Evolutionary conservation across 1,140 invertebrate species (phyloP).

Genomic region (Caenorhabditis remanei): DNA sequence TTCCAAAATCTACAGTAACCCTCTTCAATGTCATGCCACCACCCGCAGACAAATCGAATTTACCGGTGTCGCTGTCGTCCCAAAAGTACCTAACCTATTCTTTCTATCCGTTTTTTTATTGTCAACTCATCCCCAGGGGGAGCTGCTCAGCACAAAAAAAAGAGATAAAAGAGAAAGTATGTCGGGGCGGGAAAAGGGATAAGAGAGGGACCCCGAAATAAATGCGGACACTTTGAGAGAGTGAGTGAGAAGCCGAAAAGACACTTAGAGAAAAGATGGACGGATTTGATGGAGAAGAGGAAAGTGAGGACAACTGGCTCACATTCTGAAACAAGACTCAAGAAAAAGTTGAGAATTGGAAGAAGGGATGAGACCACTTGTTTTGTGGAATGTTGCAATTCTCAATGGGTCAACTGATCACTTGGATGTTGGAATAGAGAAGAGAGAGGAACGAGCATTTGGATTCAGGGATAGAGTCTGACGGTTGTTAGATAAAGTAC

Average conservation of each 20-base stretch:
- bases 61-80: not conserved
- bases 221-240: constrained; percentile 37
- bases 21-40: not conserved
- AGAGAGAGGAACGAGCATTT: not conserved
- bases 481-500: not conserved
- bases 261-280: constrained; percentile 14
- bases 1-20: not conserved
- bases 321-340: constrained; percentile 4
- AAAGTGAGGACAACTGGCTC: constrained; percentile 28
- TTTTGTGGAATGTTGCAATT: constrained; percentile 13
- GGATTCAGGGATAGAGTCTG: not conserved
- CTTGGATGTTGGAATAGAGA: not conserved
- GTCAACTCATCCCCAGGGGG: constrained; percentile 48
- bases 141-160: constrained; percentile 37
- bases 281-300: constrained; percentile 7
- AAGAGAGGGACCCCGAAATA: constrained; percentile 31
- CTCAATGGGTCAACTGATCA: constrained; percentile 22
- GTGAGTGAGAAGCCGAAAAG: constrained; percentile 4
- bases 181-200: constrained; percentile 20
- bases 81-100: constrained; percentile 44
- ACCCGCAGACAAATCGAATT: not conserved
- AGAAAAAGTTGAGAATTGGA: not conserved
- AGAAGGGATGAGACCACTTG: not conserved
- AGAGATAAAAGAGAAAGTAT: constrained; percentile 29
- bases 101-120: not conserved